Base-by-base conservation (phyloP, 2,113 vertebrate genomes). In the Cyprinus carpio region DNA sequence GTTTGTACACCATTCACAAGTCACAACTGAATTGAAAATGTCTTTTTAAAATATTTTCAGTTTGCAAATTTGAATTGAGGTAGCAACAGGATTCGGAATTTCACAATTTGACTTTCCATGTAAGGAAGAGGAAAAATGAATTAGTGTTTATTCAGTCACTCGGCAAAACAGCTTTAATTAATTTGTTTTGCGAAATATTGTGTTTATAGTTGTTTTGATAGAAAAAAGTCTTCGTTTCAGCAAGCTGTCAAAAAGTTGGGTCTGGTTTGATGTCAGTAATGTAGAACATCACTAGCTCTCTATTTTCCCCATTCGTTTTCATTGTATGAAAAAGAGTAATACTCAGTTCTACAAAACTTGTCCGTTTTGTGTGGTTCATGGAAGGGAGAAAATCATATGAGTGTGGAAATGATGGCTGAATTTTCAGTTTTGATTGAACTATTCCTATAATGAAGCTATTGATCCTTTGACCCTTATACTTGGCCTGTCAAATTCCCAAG, bases 381-480 rank as follows among this genome's bases (percentile, higher is more conserved):
- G 18, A 56, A 31, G 29, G 20, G n/a, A 54, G 46, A 20, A 76
- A 54, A 51, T 9, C 0, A 9, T 37, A 37, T 25, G 31, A 37
- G 9, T 79, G 34, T 60, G 56, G 56, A 79, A 34, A 37, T 40
- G 20, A 6, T 40, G 31, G 37, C 18, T n/a, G 34, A 6, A n/a
- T 40, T 40, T 71, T 71, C 34, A 16, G 13, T 40, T 79, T 58
- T 58, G 75, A 20, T 31, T 37, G 11, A 77, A 77, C 51, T 43
- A 18, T 62, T 40, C 31, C 6, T 79, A 60, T 37, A 27, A 79
- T 62, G 34, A 62, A 79, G 76, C 56, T 79, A 40, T 79, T 40
- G 76, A 79, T 79, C 72, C 40, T 84, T 78, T 71, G 54, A 54
- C 54, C 40, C n/a, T 46, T 71, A 72, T 86, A 15, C 37, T 83